Evolutionary conservation across 1,140 invertebrate species (phyloP), one percentile per base, ranked within the genome.

Genomic region (Musca vetustissima): DNA sequence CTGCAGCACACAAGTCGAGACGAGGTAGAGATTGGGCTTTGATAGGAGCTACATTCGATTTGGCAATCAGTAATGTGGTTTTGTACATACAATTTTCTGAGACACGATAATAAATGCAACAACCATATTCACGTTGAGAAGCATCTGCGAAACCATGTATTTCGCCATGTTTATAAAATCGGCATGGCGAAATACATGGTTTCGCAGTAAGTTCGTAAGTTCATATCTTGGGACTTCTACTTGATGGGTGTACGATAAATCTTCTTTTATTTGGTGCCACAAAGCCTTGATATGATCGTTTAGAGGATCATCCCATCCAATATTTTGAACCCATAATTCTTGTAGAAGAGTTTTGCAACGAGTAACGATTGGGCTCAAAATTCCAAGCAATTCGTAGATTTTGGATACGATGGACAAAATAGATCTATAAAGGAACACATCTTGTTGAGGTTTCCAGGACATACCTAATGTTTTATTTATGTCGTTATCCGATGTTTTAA

Each of bases 111-210:
- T 49, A 70, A 14, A 70, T 52, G 28, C 55, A 67, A 32, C 69
- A 70, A 14, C 66, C 69, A 59, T 70, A 70, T 36, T 66, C 65
- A 2, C 66, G 19, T 64, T 64, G 17, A 6, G 69, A 67, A 17
- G 69, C 65, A 47, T 70, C 66, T 19, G 64, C 55, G 49, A 70
- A 66, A 15, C 69, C 69, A 59, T 70, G 69, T 2, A 70, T 24
- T 66, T 70, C 69, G n/a, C 19, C 19, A 43, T 11, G 17, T 15
- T 14, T 15, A n/a, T 28, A 28, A 53, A n/a, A n/a, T n/a, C n/a
- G n/a, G n/a, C n/a, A n/a, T n/a, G n/a, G n/a, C n/a, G n/a, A n/a
- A n/a, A n/a, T n/a, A n/a, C n/a, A n/a, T n/a, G n/a, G n/a, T n/a
- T n/a, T n/a, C n/a, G n/a, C n/a, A n/a, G n/a, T n/a, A n/a, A n/a